These are phyloP conservation scores for Temnopleurus reevesii DNA, from an alignment of 53 echinoderm and acorn worm species.

Conservation along the genomic window DNA sequence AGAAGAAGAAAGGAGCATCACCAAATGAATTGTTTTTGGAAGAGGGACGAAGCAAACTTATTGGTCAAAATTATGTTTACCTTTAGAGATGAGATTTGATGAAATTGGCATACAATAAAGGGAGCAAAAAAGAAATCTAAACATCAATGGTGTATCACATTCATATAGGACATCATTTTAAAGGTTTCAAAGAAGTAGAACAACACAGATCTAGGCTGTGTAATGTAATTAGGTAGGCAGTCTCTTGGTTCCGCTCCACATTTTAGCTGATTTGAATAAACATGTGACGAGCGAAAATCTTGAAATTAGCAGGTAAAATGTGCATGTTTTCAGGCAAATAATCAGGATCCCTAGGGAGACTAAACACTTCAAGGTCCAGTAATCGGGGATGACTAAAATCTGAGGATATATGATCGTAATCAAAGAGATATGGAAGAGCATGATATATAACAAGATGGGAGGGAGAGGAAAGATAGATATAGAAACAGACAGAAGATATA, in stretches of 20 bases:
- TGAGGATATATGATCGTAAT: not conserved
- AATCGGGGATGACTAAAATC: not conserved
- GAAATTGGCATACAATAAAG: not conserved
- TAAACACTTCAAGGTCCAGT: constrained; percentile 15
- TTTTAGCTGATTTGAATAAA: constrained; percentile 44
- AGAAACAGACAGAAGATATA: not conserved
- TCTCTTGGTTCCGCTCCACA: not conserved
- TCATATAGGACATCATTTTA: not conserved
- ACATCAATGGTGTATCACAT: not conserved
- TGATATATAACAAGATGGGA: no score
- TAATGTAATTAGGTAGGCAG: not conserved
- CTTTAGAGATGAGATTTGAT: not conserved
- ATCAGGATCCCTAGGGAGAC: not conserved
- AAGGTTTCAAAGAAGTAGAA: not conserved
- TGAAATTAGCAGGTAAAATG: not conserved
- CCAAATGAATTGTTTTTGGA: no score
- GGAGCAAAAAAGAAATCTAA: not conserved
- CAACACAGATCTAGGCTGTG: not conserved
- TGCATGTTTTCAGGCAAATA: not conserved
- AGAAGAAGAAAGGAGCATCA: no score
- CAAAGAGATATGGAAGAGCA: not conserved
- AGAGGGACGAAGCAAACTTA: no score
- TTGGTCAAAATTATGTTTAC: not conserved
- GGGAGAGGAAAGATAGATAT: not conserved
- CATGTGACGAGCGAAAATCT: not conserved